phyloP scores from a whole-genome alignment of 2,113 vertebrate genomes.

The Pachycephala philippinensis region DNA sequence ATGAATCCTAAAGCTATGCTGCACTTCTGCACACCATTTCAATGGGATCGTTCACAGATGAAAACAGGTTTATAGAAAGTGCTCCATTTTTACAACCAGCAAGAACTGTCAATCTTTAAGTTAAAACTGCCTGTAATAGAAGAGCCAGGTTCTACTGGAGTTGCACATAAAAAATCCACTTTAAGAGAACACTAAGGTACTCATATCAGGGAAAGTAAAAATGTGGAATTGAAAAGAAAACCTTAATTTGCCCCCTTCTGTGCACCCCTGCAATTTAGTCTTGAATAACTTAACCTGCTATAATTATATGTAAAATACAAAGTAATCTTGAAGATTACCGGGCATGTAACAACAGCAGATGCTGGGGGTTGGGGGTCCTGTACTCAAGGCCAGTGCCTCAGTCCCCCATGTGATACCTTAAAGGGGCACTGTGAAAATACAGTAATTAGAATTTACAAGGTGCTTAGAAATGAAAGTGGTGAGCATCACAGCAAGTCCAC shows the following conservation, averaged over 20 bases:
- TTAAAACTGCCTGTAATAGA: background rate
- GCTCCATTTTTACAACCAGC: constrained; percentile 30
- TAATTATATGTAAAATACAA: background rate
- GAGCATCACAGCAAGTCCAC: constrained; percentile 40
- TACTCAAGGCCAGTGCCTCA: background rate
- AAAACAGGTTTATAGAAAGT: constrained; percentile 35
- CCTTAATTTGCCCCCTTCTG: background rate
- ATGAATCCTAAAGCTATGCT: background rate
- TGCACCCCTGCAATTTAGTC: background rate
- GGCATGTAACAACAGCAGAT: background rate
- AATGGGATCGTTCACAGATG: background rate
- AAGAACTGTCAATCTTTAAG: constrained; percentile 30
- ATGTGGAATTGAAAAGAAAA: background rate
- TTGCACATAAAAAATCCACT: background rate
- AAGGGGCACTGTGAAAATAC: constrained; percentile 21
- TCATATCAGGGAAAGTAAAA: background rate
- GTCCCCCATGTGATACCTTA: constrained; percentile 4
- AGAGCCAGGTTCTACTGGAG: background rate
- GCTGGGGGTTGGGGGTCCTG: background rate
- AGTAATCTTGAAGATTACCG: background rate
- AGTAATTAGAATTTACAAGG: constrained; percentile 60
- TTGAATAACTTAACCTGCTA: background rate
- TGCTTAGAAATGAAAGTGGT: constrained; percentile 45
- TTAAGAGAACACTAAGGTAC: background rate
- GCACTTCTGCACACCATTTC: background rate